phyloP scores from a whole-genome alignment of 2,888 invertebrate species.

The Meganola albula region DNA sequence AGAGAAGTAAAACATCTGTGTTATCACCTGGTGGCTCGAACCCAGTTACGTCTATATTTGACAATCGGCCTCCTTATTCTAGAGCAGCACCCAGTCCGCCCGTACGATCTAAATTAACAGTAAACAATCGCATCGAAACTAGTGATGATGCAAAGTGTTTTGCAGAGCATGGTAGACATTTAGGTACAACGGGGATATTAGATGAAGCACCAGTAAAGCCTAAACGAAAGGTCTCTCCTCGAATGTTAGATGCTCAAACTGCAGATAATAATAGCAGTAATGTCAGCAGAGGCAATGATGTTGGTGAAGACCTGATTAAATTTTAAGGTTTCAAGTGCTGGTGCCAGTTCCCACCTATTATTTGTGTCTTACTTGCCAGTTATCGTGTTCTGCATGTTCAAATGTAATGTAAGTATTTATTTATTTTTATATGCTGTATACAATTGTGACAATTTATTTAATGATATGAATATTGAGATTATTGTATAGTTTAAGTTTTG shows the following conservation, averaged over 20 bases:
- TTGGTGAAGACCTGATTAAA: constrained; percentile 62
- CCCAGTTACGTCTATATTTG: constrained; percentile 55
- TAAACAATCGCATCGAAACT: constrained; percentile 38
- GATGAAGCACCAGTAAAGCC: constrained; percentile 59
- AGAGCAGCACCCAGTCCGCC: constrained; percentile 70
- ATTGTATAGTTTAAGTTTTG: too few relatives aligned
- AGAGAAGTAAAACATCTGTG: constrained; percentile 65
- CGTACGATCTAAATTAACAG: constrained; percentile 58
- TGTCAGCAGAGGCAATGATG: constrained; percentile 26
- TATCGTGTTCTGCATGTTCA: too few relatives aligned
- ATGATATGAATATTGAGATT: too few relatives aligned
- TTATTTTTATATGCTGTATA: too few relatives aligned
- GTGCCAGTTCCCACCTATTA: constrained; percentile 35
- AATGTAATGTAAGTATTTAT: too few relatives aligned
- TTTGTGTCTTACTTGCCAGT: constrained; percentile 27
- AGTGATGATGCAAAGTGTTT: constrained; percentile 40
- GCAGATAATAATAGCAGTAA: constrained; percentile 22
- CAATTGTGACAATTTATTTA: too few relatives aligned
- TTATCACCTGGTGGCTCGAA: constrained; percentile 43
- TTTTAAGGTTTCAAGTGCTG: constrained; percentile 39
- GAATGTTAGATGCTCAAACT: constrained; percentile 33
- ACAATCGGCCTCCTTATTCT: constrained; percentile 56
- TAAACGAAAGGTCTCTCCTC: constrained; percentile 60
- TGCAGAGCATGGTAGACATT: constrained; percentile 45
- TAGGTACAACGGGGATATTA: constrained; percentile 52